Evolutionary conservation across 1,140 invertebrate genomes (phyloP), one percentile per base, ranked within the genome.

Genomic region (Neodiprion virginianus): DNA sequence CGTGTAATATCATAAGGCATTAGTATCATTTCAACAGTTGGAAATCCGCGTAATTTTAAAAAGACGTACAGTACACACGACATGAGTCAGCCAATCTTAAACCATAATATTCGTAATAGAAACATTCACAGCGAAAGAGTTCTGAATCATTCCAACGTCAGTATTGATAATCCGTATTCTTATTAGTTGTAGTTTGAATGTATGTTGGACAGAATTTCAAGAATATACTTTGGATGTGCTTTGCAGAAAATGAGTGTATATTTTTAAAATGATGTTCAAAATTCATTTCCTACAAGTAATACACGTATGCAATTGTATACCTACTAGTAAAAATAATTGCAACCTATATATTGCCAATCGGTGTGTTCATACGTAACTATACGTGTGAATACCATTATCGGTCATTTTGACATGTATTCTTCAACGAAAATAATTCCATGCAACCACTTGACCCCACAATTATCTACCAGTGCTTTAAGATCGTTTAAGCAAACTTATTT

Each of bases 121-220:
- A 77, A 80, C 71, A 78, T 77, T 77, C 75, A 72, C 66, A 49
- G 17, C n/a, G 4, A 53, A 79, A 80, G 5, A 69, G 7, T 28
- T 69, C 67, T 82, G 80, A 84, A 86, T 76, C 87, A 88, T 88
- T 88, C 87, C 87, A 87, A 86, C 86, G 86, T 85, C 87, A 88
- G 87, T 88, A 88, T 88, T 88, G 79, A 84, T 79, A 82, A 82
- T 81, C 79, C 79, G 76, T 83, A 79, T 81, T 23, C 67, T 21
- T 69, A 66, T 78, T 67, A 77, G 74, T 78, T 79, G 74, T 74
- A 67, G 77, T 77, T 80, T 73, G 74, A 77, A 72, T 80, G 71
- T 77, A 76, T 75, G 78, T 79, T 80, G 79, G 79, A 74, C 81
- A 40, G 2, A 40, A 40, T 40, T 40, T 40, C 28, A 40, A 40